phyloP scores from a whole-genome alignment of 2,888 invertebrate genomes.

The Seira musarum region DNA sequence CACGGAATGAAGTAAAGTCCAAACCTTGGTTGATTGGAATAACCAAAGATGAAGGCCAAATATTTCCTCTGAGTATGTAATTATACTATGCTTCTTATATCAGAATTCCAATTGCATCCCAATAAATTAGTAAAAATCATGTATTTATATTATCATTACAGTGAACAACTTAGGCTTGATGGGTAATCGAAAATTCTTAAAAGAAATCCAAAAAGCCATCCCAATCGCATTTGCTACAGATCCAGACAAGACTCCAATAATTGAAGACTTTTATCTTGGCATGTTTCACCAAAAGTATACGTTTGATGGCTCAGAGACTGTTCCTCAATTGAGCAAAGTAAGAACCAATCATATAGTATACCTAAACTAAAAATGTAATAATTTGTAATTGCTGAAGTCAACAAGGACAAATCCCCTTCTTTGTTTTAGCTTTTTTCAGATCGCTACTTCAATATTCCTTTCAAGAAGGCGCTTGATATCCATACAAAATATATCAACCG shows the following conservation, averaged over 20 bases:
- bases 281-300: conserved; percentile 53
- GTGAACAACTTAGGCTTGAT: conserved; percentile 55
- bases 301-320: conserved; percentile 58
- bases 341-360: not conserved
- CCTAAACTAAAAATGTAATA: too few species aligned
- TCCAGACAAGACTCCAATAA: conserved; percentile 35
- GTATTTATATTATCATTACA: conserved; percentile 18
- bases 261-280: conserved; percentile 56
- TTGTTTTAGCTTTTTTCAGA: conserved; percentile 58
- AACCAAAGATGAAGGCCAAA: conserved; percentile 63
- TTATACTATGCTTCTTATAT: not conserved
- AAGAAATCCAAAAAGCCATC: conserved; percentile 47
- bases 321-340: conserved; percentile 52
- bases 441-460: conserved; percentile 58
- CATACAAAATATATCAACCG: conserved; percentile 46
- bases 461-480: conserved; percentile 56
- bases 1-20: conserved; percentile 46
- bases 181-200: conserved; percentile 55
- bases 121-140: conserved; percentile 5
- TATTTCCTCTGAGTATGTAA: conserved; percentile 59
- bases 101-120: too few species aligned
- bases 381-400: too few species aligned
- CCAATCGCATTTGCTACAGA: conserved; percentile 45
- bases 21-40: conserved; percentile 65
- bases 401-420: too few species aligned